phyloP scores from a whole-genome alignment of 2,888 invertebrate genomes.

The Drosophila siamana region DNA sequence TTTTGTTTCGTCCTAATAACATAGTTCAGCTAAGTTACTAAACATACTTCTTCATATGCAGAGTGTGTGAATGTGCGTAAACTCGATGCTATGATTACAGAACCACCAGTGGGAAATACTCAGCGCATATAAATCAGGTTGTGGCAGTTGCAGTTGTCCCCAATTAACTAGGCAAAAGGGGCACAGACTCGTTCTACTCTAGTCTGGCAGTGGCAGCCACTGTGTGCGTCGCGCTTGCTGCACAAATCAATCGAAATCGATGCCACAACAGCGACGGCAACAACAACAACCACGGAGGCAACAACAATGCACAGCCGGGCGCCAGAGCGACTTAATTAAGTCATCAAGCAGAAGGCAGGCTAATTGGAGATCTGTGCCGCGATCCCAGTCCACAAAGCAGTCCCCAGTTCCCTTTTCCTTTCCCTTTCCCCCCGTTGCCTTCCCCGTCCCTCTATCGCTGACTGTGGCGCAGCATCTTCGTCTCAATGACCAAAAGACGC shows the following conservation, averaged over 20 bases:
- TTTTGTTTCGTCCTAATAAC: too few relatives aligned
- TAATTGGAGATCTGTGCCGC: slow-evolving; percentile 85
- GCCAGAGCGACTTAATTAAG: slow-evolving; percentile 86
- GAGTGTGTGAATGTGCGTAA: neutral
- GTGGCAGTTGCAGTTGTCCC: slow-evolving; percentile 33
- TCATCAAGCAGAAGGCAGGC: slow-evolving; percentile 86
- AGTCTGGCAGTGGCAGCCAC: slow-evolving; percentile 32
- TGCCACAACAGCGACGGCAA: slow-evolving; percentile 39
- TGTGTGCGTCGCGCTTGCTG: slow-evolving; percentile 34
- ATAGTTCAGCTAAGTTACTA: too few relatives aligned
- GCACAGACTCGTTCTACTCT: slow-evolving; percentile 2
- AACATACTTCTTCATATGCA: too few relatives aligned
- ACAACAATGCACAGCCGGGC: slow-evolving; percentile 73
- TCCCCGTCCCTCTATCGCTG: neutral
- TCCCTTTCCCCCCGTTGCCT: neutral
- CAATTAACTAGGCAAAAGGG: slow-evolving; percentile 61
- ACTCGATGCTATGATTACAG: too few relatives aligned
- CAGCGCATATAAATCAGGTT: slow-evolving; percentile 49
- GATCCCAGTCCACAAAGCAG: slow-evolving; percentile 64
- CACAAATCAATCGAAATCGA: slow-evolving; percentile 59
- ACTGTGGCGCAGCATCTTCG: slow-evolving; percentile 29
- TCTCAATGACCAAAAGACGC: slow-evolving; percentile 74
- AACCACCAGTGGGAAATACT: neutral
- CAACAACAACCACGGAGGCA: slow-evolving; percentile 39
- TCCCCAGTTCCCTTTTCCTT: neutral